Conservation (phyloP, 2,888 invertebrate species). For the Mycalesis mineus region DNA sequence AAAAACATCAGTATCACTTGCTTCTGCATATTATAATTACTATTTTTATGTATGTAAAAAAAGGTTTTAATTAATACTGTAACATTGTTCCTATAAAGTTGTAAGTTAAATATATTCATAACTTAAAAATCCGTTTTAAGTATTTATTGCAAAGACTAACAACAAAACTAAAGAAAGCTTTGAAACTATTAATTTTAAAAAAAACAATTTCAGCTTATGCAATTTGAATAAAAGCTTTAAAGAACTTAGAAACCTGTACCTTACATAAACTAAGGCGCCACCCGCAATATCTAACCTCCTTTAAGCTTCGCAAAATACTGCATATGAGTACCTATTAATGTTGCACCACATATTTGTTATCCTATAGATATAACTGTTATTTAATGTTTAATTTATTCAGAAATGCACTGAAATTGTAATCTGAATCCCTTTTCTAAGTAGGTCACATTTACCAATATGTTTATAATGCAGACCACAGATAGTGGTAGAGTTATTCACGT, state of each 20-base stretch:
- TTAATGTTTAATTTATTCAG: background rate
- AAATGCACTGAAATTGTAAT: background rate
- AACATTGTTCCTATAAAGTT: no score
- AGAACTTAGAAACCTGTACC: slow-evolving; percentile 60
- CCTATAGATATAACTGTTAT: background rate
- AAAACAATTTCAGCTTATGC: slow-evolving; percentile 32
- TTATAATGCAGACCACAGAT: no score
- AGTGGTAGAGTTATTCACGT: no score
- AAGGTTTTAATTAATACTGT: no score
- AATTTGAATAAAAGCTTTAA: slow-evolving; percentile 59
- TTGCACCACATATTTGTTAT: slow-evolving; percentile 6
- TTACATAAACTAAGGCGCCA: slow-evolving; percentile 64
- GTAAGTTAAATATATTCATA: no score
- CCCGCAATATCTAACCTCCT: slow-evolving; percentile 39
- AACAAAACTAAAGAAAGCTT: no score
- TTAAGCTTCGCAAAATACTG: slow-evolving; percentile 55
- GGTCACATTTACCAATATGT: background rate
- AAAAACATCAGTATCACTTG: no score
- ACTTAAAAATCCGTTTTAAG: no score
- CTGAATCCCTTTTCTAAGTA: background rate
- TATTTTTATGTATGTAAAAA: no score
- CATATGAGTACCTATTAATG: slow-evolving; percentile 51
- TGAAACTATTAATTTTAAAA: background rate
- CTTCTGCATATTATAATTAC: no score
- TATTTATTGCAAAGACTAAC: no score